phyloP scores from a whole-genome alignment of 2,888 invertebrate genomes.

The Euplexia lucipara region DNA sequence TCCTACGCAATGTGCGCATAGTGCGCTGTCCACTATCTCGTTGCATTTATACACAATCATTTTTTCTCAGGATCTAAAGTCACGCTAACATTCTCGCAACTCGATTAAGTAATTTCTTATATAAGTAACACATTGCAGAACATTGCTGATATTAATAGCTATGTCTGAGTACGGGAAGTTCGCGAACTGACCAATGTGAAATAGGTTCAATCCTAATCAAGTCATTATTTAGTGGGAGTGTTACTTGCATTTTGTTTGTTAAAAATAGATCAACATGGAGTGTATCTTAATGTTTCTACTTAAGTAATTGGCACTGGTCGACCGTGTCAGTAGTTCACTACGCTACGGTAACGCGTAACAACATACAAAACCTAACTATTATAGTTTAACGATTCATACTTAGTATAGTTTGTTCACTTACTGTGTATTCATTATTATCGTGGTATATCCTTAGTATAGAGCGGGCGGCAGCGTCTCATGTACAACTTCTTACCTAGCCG shows the following conservation, averaged over 20 bases:
- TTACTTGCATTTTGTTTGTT: slow-evolving; percentile 2
- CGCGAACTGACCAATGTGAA: background rate
- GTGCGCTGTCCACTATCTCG: slow-evolving; percentile 20
- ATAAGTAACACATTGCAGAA: background rate
- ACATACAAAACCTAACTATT: slow-evolving; percentile 64
- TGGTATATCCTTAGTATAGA: slow-evolving; percentile 26
- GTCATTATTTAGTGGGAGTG: slow-evolving; percentile 5
- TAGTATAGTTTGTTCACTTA: slow-evolving; percentile 56
- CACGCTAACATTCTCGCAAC: slow-evolving; percentile 6
- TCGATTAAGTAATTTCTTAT: slow-evolving; percentile 9
- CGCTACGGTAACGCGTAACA: slow-evolving; percentile 55
- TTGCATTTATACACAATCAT: slow-evolving; percentile 34
- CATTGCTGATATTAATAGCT: background rate
- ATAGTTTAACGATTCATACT: slow-evolving; percentile 46
- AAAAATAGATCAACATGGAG: background rate
- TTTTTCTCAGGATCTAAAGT: slow-evolving; percentile 10
- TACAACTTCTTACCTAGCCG: slow-evolving; percentile 44
- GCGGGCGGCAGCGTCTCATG: slow-evolving; percentile 37
- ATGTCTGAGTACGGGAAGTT: background rate
- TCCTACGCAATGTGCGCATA: background rate
- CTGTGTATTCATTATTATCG: slow-evolving; percentile 55
- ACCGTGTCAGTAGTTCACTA: slow-evolving; percentile 16
- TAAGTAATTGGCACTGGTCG: slow-evolving; percentile 64
- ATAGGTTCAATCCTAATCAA: slow-evolving; percentile 5
- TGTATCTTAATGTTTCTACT: slow-evolving; percentile 18